Conservation (phyloP, 2,888 invertebrate species). For the Mimas tiliae region DNA sequence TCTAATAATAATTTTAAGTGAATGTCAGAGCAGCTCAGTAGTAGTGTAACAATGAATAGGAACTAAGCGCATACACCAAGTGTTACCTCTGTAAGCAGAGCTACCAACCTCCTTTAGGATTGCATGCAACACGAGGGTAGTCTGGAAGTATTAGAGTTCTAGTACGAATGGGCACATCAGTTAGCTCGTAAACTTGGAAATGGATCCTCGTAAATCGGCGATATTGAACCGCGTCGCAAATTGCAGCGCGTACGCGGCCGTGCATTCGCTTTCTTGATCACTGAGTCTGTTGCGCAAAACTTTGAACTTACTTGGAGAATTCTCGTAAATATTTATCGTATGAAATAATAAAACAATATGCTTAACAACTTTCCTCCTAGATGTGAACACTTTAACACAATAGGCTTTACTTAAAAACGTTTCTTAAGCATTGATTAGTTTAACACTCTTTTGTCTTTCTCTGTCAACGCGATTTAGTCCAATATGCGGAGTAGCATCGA, state of each 20-base stretch:
- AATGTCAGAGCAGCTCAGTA: constrained; percentile 59
- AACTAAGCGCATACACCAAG: constrained; percentile 55
- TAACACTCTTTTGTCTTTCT: too few species aligned
- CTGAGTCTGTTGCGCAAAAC: constrained; percentile 32
- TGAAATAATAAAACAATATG: neutral
- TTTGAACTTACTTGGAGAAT: neutral
- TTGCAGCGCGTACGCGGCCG: constrained; percentile 69
- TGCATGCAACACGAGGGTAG: constrained; percentile 34
- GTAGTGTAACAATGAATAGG: constrained; percentile 60
- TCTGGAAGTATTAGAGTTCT: constrained; percentile 56
- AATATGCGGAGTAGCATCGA: neutral
- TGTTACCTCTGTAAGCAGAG: constrained; percentile 52
- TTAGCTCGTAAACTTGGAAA: constrained; percentile 74
- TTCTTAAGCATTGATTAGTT: too few species aligned
- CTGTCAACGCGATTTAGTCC: too few species aligned
- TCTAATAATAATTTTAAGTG: constrained; percentile 58
- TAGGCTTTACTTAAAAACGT: too few species aligned
- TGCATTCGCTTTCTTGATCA: constrained; percentile 67
- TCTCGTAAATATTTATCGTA: constrained; percentile 21
- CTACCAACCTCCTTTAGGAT: neutral
- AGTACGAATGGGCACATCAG: constrained; percentile 62
- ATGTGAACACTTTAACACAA: neutral
- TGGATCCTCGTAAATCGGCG: constrained; percentile 74
- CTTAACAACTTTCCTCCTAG: neutral
- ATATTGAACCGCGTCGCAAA: constrained; percentile 71